Evolutionary conservation across 2,888 invertebrate genomes (phyloP).

Genomic region (Corbicula japonica): DNA sequence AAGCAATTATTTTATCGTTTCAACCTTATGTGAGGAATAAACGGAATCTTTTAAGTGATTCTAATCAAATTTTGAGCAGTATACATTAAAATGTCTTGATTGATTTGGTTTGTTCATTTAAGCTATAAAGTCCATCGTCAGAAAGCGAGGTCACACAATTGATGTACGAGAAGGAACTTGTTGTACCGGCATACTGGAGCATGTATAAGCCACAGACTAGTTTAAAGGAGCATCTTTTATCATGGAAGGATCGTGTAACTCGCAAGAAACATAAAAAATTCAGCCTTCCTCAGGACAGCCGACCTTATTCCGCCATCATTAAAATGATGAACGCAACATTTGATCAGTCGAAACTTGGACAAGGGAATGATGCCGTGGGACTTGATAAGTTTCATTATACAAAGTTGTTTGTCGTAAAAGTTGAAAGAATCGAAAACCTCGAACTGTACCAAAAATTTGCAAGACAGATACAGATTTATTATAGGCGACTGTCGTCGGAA

Average conservation of each 20-base stretch:
- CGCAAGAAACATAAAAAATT: constrained; percentile 37
- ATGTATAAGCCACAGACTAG: constrained; percentile 35
- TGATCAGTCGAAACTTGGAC: constrained; percentile 60
- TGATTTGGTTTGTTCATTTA: background rate
- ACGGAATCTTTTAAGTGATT: too few relatives aligned
- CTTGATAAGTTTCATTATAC: constrained; percentile 44
- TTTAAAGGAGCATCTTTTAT: constrained; percentile 5
- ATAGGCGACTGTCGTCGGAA: constrained; percentile 49
- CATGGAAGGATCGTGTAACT: background rate
- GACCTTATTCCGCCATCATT: constrained; percentile 58
- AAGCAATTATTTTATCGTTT: too few relatives aligned
- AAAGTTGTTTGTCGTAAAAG: constrained; percentile 59
- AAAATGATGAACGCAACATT: constrained; percentile 67
- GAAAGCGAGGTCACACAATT: constrained; percentile 50
- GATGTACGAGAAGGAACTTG: constrained; percentile 51
- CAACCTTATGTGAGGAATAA: too few relatives aligned
- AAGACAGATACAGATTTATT: constrained; percentile 41
- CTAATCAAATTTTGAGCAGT: too few relatives aligned
- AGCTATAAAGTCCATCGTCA: constrained; percentile 9
- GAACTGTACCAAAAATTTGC: constrained; percentile 65
- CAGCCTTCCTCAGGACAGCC: constrained; percentile 7
- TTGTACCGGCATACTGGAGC: constrained; percentile 54
- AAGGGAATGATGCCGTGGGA: constrained; percentile 72
- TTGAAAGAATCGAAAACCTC: constrained; percentile 73
- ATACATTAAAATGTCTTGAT: too few relatives aligned